phyloP scores from a whole-genome alignment of 2,888 invertebrate genomes.

The Trissolcus brochymenae region DNA sequence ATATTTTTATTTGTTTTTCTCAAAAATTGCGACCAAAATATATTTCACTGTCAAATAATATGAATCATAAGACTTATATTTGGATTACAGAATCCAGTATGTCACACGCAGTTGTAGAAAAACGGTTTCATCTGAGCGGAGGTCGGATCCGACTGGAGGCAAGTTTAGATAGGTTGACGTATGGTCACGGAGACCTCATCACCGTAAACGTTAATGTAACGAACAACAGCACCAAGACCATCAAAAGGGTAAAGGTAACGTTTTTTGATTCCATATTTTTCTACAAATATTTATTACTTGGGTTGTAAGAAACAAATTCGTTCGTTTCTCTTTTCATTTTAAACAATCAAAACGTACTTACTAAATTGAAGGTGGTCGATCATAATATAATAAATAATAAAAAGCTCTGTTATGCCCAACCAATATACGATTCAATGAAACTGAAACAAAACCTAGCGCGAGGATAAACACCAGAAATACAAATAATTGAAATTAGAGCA shows the following conservation, averaged over 20 bases:
- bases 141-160: conserved; percentile 89
- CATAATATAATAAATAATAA: no score
- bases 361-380: no score
- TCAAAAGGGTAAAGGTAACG: conserved; percentile 87
- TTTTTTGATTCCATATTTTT: conserved; percentile 2
- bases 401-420: background rate
- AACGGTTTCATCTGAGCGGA: conserved; percentile 90
- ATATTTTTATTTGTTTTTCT: no score
- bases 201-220: conserved; percentile 84
- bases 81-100: conserved; percentile 77
- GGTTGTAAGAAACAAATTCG: no score
- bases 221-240: conserved; percentile 90
- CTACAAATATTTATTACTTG: background rate
- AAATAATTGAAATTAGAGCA: conserved; percentile 15
- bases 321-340: no score
- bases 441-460: background rate
- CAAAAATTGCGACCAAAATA: no score
- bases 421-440: background rate
- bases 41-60: no score
- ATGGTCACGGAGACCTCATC: conserved; percentile 89
- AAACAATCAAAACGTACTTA: no score
- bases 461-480: conserved; percentile 3
- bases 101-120: conserved; percentile 85
- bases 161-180: conserved; percentile 87
- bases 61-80: background rate